Evolutionary conservation across 2,888 invertebrate species (phyloP), one percentile per base, ranked within the genome.

Genomic region (Seira ritae): DNA sequence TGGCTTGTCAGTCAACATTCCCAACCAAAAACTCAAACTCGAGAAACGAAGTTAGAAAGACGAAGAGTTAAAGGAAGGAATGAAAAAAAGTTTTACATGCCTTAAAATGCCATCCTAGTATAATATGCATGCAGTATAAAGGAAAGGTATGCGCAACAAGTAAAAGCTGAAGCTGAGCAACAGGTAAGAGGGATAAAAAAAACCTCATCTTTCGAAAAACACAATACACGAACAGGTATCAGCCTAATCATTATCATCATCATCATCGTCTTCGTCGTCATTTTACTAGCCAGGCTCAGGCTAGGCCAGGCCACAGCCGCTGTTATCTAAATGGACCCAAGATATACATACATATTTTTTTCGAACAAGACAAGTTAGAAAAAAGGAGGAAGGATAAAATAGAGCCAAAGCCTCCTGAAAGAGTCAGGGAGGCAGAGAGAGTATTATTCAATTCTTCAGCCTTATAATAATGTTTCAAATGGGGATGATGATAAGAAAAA

Each of bases 1-100:
- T n/a, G n/a, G n/a, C 77, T 72, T 83, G 73, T 83, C 82, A 77
- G 77, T 83, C 82, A 83, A 83, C 77, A 83, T 83, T 83, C 82
- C 69, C 71, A 10, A 8, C 60, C n/a, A n/a, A n/a, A n/a, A n/a
- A n/a, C n/a, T n/a, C n/a, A n/a, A n/a, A n/a, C n/a, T n/a, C n/a
- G n/a, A n/a, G n/a, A n/a, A n/a, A n/a, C n/a, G n/a, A n/a, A n/a
- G n/a, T n/a, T n/a, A n/a, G n/a, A n/a, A n/a, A n/a, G n/a, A n/a
- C n/a, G n/a, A n/a, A n/a, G 42, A 42, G 42, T 4, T n/a, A 60
- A n/a, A 60, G 60, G 60, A 60, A 60, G 60, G 17, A 60, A 60
- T 15, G 17, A 60, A 60, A 60, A 42, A 17, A 60, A 60, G 60
- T n/a, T 60, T 4, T n/a, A 60, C 60, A 10, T 60, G 60, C 60